Evolutionary conservation across 2,113 vertebrate genomes (phyloP), one percentile per base, ranked within the genome.

Genomic region (Ochotona curzoniae): DNA sequence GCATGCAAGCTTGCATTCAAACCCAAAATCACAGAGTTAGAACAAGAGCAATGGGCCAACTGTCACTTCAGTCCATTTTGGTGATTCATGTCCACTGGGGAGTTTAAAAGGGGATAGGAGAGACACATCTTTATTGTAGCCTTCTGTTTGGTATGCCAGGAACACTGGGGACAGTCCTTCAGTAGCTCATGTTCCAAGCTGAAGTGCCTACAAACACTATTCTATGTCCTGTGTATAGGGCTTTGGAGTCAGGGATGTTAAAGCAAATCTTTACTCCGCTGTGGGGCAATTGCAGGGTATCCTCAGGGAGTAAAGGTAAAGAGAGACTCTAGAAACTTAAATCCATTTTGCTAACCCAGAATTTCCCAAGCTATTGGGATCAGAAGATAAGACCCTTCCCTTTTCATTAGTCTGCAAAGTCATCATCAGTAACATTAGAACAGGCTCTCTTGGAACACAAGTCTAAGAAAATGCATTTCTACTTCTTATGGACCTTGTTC

Each of bases 21-120:
- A 82, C 54, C 61, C 69, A 92, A 90, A 90, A 38, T 20, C 17
- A 64, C 85, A 35, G 13, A 78, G 71, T 61, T 78, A 49, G 81
- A 80, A 73, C 38, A 57, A 70, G 69, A 79, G 60, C 47, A 84
- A 11, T 25, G 28, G 63, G 18, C 83, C 30, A 64, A 54, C 76
- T 75, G n/a, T 49, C 76, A n/a, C 32, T n/a, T 69, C 30, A 30
- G 35, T 54, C 73, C 57, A 1, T 75, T 71, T 25, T 71, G 60
- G 75, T 70, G 66, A 87, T 61, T 86, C 83, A 23, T 32, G 76
- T 67, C 88, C 63, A 30, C 9, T 66, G 67, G 76, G 79, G 63
- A 79, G 4, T 47, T 30, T 67, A 14, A 93, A 89, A 70, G 61
- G 13, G 71, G 44, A 67, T 10, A 57, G 71, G 64, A 30, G 17